A percentile compares a stretch with the other conserved stretches of the same genome.
Evolutionary conservation across 2,797 vertebrate genomes (phyloP).

Genomic region (Amniataba percoides): DNA sequence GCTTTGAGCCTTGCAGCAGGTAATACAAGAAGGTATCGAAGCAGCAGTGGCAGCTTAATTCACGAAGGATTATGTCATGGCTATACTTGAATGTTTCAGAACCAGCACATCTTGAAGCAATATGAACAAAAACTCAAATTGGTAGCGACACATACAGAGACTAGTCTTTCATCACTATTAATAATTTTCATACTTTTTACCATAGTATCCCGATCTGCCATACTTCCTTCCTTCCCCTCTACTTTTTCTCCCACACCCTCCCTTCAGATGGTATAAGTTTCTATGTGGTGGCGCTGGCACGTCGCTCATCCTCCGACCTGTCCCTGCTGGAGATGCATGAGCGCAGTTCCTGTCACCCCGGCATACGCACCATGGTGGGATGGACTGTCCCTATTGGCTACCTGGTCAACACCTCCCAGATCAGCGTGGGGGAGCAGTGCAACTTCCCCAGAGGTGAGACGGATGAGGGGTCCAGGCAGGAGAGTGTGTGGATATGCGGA

Average conservation of each 20-base stretch:
- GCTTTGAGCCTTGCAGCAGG: not conserved
- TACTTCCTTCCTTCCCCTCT: not conserved
- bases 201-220: not conserved
- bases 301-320: conserved; percentile 85
- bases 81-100: not conserved
- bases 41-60: not conserved
- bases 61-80: not conserved
- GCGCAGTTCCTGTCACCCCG: conserved; percentile 88
- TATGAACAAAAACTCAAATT: not conserved
- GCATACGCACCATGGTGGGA: conserved; percentile 88
- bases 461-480: not conserved
- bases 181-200: not conserved
- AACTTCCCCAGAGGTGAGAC: conserved; percentile 86
- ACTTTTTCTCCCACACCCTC: not conserved
- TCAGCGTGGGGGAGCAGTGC: conserved; percentile 87
- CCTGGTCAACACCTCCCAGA: conserved; percentile 89
- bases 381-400: conserved; percentile 90
- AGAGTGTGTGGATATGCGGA: conserved; percentile 15
- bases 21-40: not conserved
- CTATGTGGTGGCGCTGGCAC: conserved; percentile 87
- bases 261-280: conserved; percentile 83
- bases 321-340: conserved; percentile 90
- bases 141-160: not conserved
- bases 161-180: not conserved
- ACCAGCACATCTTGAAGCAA: not conserved